Conservation (phyloP, 1,140 invertebrate species). For the Chrysomallon squamiferum region DNA sequence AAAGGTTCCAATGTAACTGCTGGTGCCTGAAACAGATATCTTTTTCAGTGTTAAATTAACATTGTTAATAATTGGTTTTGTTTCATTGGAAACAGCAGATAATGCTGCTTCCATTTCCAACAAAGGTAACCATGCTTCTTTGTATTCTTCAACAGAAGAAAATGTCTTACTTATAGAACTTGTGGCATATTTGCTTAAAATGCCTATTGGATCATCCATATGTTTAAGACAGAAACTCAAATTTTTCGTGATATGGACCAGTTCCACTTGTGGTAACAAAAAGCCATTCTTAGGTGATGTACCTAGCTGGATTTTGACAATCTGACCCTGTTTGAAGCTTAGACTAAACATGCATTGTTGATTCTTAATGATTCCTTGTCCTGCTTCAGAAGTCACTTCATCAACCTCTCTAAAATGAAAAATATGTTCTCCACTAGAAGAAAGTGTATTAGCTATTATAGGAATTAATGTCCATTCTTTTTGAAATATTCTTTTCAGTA, state of each 20-base stretch:
- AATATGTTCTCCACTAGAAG: too few relatives aligned
- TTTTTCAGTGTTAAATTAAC: constrained; percentile 26
- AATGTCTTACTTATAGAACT: constrained; percentile 17
- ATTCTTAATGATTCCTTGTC: not conserved
- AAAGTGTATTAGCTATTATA: not conserved
- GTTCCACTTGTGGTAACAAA: constrained; percentile 37
- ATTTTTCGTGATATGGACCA: constrained; percentile 37
- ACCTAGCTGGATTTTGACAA: constrained; percentile 40
- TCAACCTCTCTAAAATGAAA: too few relatives aligned
- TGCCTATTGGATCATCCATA: constrained; percentile 27
- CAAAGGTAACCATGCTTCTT: constrained; percentile 42
- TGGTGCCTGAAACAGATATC: constrained; percentile 1
- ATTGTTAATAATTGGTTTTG: constrained; percentile 39
- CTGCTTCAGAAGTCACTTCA: not conserved
- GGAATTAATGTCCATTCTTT: not conserved
- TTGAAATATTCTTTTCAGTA: constrained; percentile 1
- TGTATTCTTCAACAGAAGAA: constrained; percentile 31
- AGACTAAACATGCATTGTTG: not conserved
- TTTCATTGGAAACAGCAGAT: constrained; percentile 24
- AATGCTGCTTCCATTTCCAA: constrained; percentile 47
- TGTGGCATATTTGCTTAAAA: constrained; percentile 22
- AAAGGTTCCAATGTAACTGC: constrained; percentile 24
- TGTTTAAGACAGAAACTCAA: constrained; percentile 48
- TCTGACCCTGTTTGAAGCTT: constrained; percentile 14
- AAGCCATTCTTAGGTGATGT: constrained; percentile 29